Base-by-base conservation (phyloP, 2,113 vertebrate genomes). In the Syngnathus floridae region DNA sequence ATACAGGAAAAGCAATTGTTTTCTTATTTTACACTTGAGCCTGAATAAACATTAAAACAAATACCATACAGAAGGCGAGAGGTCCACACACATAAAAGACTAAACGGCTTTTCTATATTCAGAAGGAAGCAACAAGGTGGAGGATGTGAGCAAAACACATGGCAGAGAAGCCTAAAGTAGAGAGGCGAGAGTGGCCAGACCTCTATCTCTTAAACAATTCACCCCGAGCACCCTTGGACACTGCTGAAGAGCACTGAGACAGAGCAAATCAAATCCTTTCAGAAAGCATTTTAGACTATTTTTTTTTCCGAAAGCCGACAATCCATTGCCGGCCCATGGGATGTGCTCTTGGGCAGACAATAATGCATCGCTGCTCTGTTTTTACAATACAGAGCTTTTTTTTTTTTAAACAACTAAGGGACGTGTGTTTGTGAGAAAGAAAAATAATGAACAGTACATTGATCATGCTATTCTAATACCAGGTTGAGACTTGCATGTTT, bases 401-500 rank as follows among this genome's bases (percentile, higher is more conserved):
- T 65, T 66, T 9, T 10, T 55, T 3, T 51, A 22, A 57, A 57
- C 6, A 40, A 22, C 35, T 17, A 61, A 21, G 5, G 37, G 7
- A 21, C 9, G 10, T 17, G 38, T 63, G 26, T 62, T 48, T 66
- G 9, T 16, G 56, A 66, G 57, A 48, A 75, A 21, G 78, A 60
- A 72, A 83, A 56, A 56, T 16, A 56, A 35, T 16, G 5, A 70
- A 26, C 64, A 69, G 67, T 66, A 65, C 60, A 80, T 79, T 64
- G 59, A 58, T 35, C 55, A 74, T 71, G 73, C 77, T 78, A 63
- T 71, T 59, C 64, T 78, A 38, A 79, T 77, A 64, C 81, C 82
- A 84, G 76, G 82, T 84, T 80, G 64, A 66, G 48, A 70, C 35
- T 56, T 36, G 1, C 26, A 37, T 69, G 70, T 73, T 79, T 45